Evolutionary conservation across 64 coral and sea anemone genomes (phyloP).

Genomic region (Stichodactyla mertensii): DNA sequence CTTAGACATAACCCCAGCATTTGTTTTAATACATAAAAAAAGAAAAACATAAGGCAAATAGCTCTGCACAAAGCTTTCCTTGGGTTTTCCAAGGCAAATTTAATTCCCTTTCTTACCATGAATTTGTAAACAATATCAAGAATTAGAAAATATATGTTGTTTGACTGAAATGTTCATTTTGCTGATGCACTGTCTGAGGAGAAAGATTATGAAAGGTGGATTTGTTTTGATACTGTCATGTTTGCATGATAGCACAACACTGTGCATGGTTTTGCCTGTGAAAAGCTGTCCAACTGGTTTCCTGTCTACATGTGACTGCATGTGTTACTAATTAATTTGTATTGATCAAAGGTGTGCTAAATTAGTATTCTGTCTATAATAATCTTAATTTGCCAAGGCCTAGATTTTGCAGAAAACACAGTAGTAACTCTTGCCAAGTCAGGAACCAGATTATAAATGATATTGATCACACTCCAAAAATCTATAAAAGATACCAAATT

Average conservation of each 20-base stretch:
- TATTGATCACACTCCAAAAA: background rate
- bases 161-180: constrained; percentile 12
- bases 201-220: background rate
- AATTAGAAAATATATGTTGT: constrained; percentile 2
- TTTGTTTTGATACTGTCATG: background rate
- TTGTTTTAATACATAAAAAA: no score
- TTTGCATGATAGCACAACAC: background rate
- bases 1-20: no score
- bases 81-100: constrained; percentile 20
- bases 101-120: constrained; percentile 18
- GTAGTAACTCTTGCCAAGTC: background rate
- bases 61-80: background rate
- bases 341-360: background rate
- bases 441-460: background rate
- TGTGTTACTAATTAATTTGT: background rate
- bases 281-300: background rate
- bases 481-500: background rate
- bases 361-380: background rate
- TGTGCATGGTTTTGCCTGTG: background rate
- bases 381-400: background rate
- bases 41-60: background rate
- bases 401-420: background rate
- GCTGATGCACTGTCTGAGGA: background rate
- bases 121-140: constrained; percentile 19
- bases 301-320: background rate